Percentiles rank a stretch among this genome's conserved stretches.
Conservation (phyloP, 2,888 invertebrate species). For the Eristalis intricaria region DNA sequence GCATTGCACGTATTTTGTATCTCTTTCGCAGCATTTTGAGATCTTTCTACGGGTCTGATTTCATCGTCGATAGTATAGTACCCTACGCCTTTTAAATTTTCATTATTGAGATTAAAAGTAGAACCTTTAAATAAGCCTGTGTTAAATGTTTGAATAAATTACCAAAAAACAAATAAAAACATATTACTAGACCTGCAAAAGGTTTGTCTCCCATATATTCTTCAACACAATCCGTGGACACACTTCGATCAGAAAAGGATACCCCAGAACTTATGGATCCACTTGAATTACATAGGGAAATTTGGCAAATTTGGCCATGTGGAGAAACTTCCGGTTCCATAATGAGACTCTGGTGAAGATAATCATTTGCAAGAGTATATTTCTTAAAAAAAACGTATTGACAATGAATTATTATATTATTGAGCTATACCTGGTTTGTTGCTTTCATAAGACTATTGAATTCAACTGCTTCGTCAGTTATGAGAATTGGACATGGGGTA, state of each 20-base stretch:
- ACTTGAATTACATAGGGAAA: constrained; percentile 47
- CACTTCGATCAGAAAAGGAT: constrained; percentile 88
- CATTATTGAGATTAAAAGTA: constrained; percentile 86
- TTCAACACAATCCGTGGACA: constrained; percentile 90
- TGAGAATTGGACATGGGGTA: neutral
- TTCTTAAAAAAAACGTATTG: too few species aligned
- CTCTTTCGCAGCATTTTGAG: constrained; percentile 6
- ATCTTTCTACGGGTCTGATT: neutral
- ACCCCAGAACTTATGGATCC: constrained; percentile 89
- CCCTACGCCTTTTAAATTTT: constrained; percentile 74
- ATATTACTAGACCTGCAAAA: constrained; percentile 86
- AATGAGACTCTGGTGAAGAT: constrained; percentile 77
- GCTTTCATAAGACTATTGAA: constrained; percentile 2
- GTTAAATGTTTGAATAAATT: constrained; percentile 67
- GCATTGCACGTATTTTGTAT: neutral
- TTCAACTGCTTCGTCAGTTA: constrained; percentile 5
- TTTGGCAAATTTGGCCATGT: constrained; percentile 40
- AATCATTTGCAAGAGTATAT: too few species aligned
- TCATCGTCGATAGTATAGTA: neutral
- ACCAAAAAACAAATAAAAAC: neutral
- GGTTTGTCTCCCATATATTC: constrained; percentile 93
- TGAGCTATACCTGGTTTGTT: constrained; percentile 31
- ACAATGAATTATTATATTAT: too few species aligned
- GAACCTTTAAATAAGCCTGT: constrained; percentile 92
- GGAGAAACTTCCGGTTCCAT: constrained; percentile 79